phyloP scores from a whole-genome alignment of 2,888 invertebrate genomes.

The Nemapogon koenigi region DNA sequence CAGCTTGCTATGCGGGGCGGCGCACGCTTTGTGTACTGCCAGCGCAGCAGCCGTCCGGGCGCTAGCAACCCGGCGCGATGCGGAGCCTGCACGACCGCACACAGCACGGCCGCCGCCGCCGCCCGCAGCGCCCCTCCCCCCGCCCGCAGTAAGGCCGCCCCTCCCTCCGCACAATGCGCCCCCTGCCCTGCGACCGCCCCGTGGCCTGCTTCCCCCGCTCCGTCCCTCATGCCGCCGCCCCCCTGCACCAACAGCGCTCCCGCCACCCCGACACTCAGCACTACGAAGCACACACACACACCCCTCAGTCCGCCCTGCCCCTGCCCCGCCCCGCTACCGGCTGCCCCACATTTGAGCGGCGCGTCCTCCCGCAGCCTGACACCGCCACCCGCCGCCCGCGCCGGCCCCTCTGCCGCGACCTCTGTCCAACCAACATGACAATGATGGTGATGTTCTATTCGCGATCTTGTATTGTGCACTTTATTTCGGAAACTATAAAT shows the following conservation, averaged over 20 bases:
- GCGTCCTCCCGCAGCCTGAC: slow-evolving; percentile 65
- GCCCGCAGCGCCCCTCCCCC: slow-evolving; percentile 83
- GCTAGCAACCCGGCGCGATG: slow-evolving; percentile 70
- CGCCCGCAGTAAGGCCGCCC: slow-evolving; percentile 69
- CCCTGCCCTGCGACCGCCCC: slow-evolving; percentile 79
- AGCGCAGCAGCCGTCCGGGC: slow-evolving; percentile 29
- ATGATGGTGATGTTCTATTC: too few species aligned
- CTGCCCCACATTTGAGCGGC: slow-evolving; percentile 44
- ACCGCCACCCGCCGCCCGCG: too few species aligned
- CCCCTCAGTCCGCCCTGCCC: slow-evolving; percentile 66
- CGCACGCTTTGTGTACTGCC: slow-evolving; percentile 32
- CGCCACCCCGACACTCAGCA: slow-evolving; percentile 72
- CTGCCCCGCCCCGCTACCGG: slow-evolving; percentile 25
- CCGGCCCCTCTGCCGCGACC: too few species aligned
- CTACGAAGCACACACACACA: slow-evolving; percentile 70
- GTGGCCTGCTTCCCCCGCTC: slow-evolving; percentile 43
- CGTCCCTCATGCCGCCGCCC: slow-evolving; percentile 61
- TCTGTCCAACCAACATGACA: too few species aligned
- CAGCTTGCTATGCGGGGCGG: too few species aligned
- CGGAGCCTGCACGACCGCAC: slow-evolving; percentile 75
- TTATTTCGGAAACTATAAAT: too few species aligned
- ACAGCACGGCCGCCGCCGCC: slow-evolving; percentile 74
- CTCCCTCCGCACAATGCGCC: slow-evolving; percentile 74
- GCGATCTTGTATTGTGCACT: too few species aligned
- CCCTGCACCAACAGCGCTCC: slow-evolving; percentile 76